Base-by-base conservation (phyloP, 2,113 vertebrate species). In the Sminthopsis crassicaudata region DNA sequence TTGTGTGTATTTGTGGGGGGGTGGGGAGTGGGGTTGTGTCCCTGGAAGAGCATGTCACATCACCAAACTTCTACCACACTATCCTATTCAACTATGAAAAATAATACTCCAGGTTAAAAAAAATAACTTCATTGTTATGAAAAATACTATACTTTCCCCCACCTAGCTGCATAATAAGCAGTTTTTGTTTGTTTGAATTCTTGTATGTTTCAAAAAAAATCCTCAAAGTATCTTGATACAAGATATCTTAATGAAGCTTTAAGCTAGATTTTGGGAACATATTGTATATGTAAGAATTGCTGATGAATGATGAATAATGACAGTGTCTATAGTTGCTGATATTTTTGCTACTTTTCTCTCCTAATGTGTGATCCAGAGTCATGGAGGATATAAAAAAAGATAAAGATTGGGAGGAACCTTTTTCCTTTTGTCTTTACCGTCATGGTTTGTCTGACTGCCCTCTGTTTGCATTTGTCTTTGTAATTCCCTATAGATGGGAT, bases 201-300 rank as follows among this genome's bases (percentile, higher is more conserved):
- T 93, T 92, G 19, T 96, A 54, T 91, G 19, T 93, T 94, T 94
- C 67, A 95, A 23, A 46, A 23, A 46, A 53, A 52, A 51, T 36
- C 94, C 36, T 89, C 46, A 91, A 76, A 91, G 36, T 36, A n/a
- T 27, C 54, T 57, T 92, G 88, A 7, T 36, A 67, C 24, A 11
- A 23, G 42, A 42, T 42, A 7, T 22, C n/a, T 10, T 84, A 42
- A 19, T 42, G 19, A 84, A 2, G n/a, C 67, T 84, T 84, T 84
- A 84, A 42, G n/a, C n/a, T 23, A 84, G 67, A 84, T n/a, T 84
- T 84, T 84, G 22, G n/a, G n/a, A 6, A 42, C n/a, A n/a, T 4
- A 8, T n/a, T 84, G 30, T 76, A n/a, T 76, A 76, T 4, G 0
- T 55, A 53, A 88, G 19, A 92, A 14, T 46, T 91, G 23, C 57